Conservation (phyloP, 1,140 invertebrate genomes). For the Saccostrea glomerata region DNA sequence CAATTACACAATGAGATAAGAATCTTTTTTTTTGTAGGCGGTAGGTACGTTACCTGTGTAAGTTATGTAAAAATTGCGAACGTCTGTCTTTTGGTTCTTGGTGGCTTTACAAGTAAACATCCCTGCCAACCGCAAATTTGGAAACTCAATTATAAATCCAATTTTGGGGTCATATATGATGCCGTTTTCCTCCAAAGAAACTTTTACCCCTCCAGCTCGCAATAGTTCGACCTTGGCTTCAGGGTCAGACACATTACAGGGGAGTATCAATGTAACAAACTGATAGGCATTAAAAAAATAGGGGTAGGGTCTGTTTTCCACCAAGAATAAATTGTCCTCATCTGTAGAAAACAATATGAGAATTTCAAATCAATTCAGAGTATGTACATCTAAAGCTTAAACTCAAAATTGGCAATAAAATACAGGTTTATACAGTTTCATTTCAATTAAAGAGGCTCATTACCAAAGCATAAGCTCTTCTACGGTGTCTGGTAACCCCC, state of each 20-base stretch:
- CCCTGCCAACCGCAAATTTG: conserved; percentile 55
- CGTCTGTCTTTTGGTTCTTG: conserved; percentile 30
- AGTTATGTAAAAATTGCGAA: conserved; percentile 16
- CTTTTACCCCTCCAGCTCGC: conserved; percentile 31
- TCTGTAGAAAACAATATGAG: conserved; percentile 55
- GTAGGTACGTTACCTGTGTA: conserved; percentile 49
- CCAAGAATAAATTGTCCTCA: conserved; percentile 52
- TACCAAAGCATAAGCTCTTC: too few relatives aligned
- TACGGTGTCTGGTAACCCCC: too few relatives aligned
- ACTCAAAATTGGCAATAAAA: too few relatives aligned
- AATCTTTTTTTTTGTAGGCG: too few relatives aligned
- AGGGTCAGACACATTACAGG: conserved; percentile 63
- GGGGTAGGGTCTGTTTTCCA: neutral
- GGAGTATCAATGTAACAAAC: conserved; percentile 26
- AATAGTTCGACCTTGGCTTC: conserved; percentile 55
- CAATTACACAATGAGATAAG: too few relatives aligned
- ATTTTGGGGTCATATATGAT: conserved; percentile 61
- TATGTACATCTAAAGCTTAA: too few relatives aligned
- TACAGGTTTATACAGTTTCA: too few relatives aligned
- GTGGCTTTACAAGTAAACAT: conserved; percentile 55
- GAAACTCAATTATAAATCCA: conserved; percentile 61
- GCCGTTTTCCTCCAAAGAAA: conserved; percentile 14
- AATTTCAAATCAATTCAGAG: too few relatives aligned
- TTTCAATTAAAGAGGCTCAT: too few relatives aligned
- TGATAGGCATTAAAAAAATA: neutral